phyloP scores from a whole-genome alignment of 2,888 invertebrate genomes.

The Acanthosepion esculentum region DNA sequence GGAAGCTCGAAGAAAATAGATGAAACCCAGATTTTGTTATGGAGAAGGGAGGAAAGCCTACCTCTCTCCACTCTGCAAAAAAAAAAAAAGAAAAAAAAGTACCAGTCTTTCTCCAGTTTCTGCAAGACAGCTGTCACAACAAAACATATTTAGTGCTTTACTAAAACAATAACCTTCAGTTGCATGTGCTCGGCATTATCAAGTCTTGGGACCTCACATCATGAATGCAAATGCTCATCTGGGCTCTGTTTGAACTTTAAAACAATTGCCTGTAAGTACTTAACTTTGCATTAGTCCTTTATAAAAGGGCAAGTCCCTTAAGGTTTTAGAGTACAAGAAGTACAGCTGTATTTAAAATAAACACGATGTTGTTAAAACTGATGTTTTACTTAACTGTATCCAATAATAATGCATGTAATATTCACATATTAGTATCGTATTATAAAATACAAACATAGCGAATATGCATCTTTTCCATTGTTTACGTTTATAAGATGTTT shows the following conservation, averaged over 20 bases:
- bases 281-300: neutral
- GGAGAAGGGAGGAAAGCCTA: neutral
- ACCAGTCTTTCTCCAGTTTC: neutral
- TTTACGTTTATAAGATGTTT: too few species aligned
- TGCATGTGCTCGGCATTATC: neutral
- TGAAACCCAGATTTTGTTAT: neutral
- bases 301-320: too few species aligned
- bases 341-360: too few species aligned
- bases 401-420: too few species aligned
- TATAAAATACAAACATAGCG: too few species aligned
- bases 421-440: too few species aligned
- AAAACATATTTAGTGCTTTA: neutral
- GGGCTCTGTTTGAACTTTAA: neutral
- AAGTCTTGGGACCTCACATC: neutral
- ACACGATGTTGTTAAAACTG: too few species aligned
- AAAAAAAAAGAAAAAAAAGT: too few species aligned
- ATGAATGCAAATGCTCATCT: neutral
- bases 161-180: neutral
- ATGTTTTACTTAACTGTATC: too few species aligned
- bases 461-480: too few species aligned
- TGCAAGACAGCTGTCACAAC: slow-evolving; percentile 33
- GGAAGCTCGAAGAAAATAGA: neutral
- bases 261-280: neutral
- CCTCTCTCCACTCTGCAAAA: too few species aligned
- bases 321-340: too few species aligned